Base-by-base conservation (phyloP, 1,140 invertebrate genomes). In the Bilobella aurantiaca region DNA sequence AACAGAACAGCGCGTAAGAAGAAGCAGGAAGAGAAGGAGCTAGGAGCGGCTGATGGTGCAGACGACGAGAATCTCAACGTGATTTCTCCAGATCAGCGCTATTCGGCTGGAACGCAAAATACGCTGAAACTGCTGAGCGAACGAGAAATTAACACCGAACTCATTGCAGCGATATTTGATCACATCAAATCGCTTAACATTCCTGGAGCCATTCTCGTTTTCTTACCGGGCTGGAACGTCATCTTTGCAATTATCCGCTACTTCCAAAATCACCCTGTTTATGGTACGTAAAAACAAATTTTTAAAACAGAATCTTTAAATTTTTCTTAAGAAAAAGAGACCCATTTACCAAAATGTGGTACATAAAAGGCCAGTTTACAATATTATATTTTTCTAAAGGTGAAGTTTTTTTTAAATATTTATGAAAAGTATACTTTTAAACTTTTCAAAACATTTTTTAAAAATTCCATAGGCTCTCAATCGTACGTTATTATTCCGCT, bases 171-270 rank as follows among this genome's bases (percentile, higher is more conserved):
- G 0, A 75, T 97, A 0, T 77, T 96, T 2, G 74, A 79, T 18
- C 86, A 95, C 73, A 91, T 96, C 46, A 85, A 85, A 69, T 76
- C 77, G 0, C 81, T 90, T 60, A 79, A 83, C 37, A 81, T 86
- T 23, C 84, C 85, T 1, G 94, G 93, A 0, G 92, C 94, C 0
- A 86, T 97, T 3, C 77, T 98, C 0, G 81, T 97, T 1, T 98
- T 98, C 76, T 78, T 98, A 0, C 93, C 93, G 5, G 94, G 94
- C 0, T 96, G 92, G 92, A 94, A 92, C 77, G 76, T 96, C 0
- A 97, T 97, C 65, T 96, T 95, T 78, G 87, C 90, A 0, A 77
- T 97, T 3, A 87, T 95, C 85, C 88, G 88, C 76, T 86, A 90
- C 75, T 79, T 97, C 8, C 85, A 86, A 69, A 83, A 86, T 67